Base-by-base conservation (phyloP, 2,888 invertebrate genomes). In the Cheilosia scutellata region DNA sequence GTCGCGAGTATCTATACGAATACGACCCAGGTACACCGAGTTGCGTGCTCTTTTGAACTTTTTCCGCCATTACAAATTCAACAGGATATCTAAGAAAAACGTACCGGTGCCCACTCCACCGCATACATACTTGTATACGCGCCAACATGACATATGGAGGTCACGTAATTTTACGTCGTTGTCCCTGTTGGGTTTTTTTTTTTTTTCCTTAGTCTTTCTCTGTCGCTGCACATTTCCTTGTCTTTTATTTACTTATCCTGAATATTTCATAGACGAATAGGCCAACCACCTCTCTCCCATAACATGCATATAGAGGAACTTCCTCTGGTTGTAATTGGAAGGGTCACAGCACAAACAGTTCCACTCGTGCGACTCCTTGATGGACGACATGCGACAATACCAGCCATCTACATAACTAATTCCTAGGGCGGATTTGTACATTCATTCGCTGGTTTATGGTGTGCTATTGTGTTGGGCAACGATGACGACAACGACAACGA, bases 371-470 rank as follows among this genome's bases (percentile, higher is more conserved):
- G 79, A 80, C 75, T 79, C 74, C 82, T 71, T 86, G 84, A 86
- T 86, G 84, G 84, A 86, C 66, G 86, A 82, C 86, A 86, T 86
- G 86, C 86, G 82, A 86, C 80, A 86, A 86, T 71, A 71, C 62
- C 51, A 51, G 72, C 72, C 76, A 72, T 82, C 86, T 82, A 86
- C 82, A 82, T 82, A 82, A 86, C 82, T 86, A 82, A 86, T 86
- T 86, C 66, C 40, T 72, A 49, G 86, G 82, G 86, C 82, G 86
- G 86, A 76, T 60, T 71, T 55, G 42, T 65, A 75, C 29, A 57
- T 55, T 71, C 33, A 57, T 55, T 51, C 47, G 20, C 47, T 47
- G 47, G n/a, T 16, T 6, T 47, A n/a, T n/a, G 47, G 60, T 60
- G 27, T 57, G 55, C 55, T 29, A 62, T 68, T 68, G 66, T 71